These are phyloP conservation scores for Setipinna tenuifilis DNA, from an alignment of 2,797 vertebrate species.

Conservation along the genomic window DNA sequence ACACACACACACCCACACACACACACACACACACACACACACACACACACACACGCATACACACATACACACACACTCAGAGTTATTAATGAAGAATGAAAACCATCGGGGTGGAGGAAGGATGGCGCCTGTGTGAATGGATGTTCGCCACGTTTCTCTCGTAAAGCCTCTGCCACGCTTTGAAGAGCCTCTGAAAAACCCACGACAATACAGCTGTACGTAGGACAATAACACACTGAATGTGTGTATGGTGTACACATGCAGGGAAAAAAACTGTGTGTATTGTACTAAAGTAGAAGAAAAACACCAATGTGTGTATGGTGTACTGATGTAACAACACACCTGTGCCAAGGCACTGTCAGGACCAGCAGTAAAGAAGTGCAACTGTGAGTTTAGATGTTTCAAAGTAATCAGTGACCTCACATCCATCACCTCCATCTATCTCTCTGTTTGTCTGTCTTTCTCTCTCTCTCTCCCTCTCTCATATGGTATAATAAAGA, in stretches of 20 bases:
- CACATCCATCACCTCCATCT: background rate
- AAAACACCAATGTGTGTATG: background rate
- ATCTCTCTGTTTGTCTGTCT: too few relatives aligned
- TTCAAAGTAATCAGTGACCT: background rate
- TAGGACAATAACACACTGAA: too few relatives aligned
- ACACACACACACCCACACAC: too few relatives aligned
- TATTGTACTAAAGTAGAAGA: background rate
- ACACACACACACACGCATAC: background rate
- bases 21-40: too few relatives aligned
- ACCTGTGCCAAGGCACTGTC: background rate
- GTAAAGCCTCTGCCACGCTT: background rate
- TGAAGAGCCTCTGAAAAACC: background rate
- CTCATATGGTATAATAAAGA: too few relatives aligned
- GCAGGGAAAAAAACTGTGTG: too few relatives aligned
- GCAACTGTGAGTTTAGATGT: background rate
- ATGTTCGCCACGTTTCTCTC: background rate
- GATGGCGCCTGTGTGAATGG: slow-evolving; percentile 4
- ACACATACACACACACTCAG: too few relatives aligned
- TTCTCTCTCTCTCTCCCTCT: background rate
- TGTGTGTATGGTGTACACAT: too few relatives aligned
- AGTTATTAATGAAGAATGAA: slow-evolving; percentile 26
- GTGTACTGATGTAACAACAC: background rate
- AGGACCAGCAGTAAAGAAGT: background rate
- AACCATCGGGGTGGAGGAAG: background rate
- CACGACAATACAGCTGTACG: background rate